A percentile compares a stretch with the other conserved stretches of the same genome.
Conservation (phyloP, 1,140 invertebrate species). For the Hormaphis cornu region DNA sequence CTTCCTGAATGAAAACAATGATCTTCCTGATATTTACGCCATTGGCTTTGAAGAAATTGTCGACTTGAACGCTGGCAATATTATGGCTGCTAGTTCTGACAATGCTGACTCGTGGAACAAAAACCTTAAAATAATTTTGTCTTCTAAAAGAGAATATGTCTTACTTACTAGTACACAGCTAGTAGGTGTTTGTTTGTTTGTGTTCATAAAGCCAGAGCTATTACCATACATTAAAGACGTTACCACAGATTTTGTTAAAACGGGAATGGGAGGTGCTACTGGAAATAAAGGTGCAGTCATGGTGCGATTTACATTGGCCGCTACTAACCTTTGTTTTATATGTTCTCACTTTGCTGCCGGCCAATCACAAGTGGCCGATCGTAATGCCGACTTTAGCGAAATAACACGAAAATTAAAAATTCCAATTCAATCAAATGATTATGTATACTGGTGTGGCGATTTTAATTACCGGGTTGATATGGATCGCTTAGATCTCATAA, state of each 20-base stretch:
- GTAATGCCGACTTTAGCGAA: slow-evolving; percentile 94
- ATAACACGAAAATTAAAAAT: slow-evolving; percentile 88
- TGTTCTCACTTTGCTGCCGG: slow-evolving; percentile 99
- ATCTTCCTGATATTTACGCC: slow-evolving; percentile 78
- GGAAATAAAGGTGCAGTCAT: slow-evolving; percentile 95
- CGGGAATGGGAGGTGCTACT: slow-evolving; percentile 89
- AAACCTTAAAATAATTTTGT: slow-evolving; percentile 86
- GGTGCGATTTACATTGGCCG: slow-evolving; percentile 82
- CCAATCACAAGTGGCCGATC: slow-evolving; percentile 87
- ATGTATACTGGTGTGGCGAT: slow-evolving; percentile 99
- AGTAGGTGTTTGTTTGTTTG: slow-evolving; percentile 93
- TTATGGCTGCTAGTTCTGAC: slow-evolving; percentile 83
- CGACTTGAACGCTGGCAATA: slow-evolving; percentile 96
- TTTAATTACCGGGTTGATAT: slow-evolving; percentile 98
- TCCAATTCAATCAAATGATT: slow-evolving; percentile 94
- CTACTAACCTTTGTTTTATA: slow-evolving; percentile 92
- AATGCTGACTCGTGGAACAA: slow-evolving; percentile 94
- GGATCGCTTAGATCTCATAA: slow-evolving; percentile 88
- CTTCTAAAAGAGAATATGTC: slow-evolving; percentile 78
- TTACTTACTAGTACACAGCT: slow-evolving; percentile 90
- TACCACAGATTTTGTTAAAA: slow-evolving; percentile 91
- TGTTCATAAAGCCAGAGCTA: slow-evolving; percentile 83
- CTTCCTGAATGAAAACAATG: slow-evolving; percentile 36
- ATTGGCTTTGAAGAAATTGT: slow-evolving; percentile 99
- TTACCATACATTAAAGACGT: slow-evolving; percentile 84